phyloP scores from a whole-genome alignment of 2,113 vertebrate genomes.

The Tragelaphus scriptus region DNA sequence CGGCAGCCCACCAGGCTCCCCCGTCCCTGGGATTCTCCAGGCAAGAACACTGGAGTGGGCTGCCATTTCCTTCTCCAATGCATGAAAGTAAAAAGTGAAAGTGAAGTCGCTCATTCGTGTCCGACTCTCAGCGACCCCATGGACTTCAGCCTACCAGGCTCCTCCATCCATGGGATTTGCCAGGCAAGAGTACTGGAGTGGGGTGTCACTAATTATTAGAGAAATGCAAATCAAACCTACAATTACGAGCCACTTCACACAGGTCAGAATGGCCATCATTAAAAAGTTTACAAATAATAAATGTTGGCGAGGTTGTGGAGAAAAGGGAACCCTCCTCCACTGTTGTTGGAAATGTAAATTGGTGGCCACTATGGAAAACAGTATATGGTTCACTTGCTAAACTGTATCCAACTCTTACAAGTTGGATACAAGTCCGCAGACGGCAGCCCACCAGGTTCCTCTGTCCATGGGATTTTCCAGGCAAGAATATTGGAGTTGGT shows the following conservation, averaged over 20 bases:
- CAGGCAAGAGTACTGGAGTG: too few species aligned
- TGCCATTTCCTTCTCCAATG: too few species aligned
- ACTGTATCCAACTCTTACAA: not conserved
- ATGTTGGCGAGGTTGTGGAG: not conserved
- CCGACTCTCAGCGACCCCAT: too few species aligned
- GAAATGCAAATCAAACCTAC: not conserved
- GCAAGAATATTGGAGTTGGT: not conserved
- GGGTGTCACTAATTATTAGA: not conserved
- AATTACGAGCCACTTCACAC: not conserved
- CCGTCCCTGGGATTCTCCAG: too few species aligned
- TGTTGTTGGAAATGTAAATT: not conserved
- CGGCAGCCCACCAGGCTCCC: too few species aligned
- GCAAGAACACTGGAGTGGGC: too few species aligned
- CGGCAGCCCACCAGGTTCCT: not conserved
- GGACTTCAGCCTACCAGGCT: too few species aligned
- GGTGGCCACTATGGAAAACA: not conserved
- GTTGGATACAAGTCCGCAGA: not conserved
- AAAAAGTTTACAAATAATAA: not conserved
- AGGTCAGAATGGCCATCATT: not conserved
- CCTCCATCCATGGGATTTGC: too few species aligned
- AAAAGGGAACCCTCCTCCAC: not conserved
- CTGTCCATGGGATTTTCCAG: not conserved
- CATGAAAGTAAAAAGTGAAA: too few species aligned
- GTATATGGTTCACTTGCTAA: not conserved
- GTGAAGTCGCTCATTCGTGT: too few species aligned